Base-by-base conservation (phyloP, 2,113 vertebrate genomes). In the Butorides virescens region DNA sequence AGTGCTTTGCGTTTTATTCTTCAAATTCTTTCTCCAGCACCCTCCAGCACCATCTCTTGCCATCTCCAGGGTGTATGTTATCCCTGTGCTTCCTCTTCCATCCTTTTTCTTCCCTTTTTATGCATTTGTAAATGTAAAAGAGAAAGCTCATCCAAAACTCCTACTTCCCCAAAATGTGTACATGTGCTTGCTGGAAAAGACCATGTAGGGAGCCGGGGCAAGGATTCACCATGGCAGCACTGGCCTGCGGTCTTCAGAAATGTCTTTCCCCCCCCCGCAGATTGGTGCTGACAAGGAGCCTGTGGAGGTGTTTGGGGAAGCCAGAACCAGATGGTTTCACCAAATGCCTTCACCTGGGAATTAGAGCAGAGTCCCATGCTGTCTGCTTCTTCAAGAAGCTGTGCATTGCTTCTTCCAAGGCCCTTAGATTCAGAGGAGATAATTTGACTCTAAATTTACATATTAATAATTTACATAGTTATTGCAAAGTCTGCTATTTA, bases 391-490 rank as follows among this genome's bases (percentile, higher is more conserved):
- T 58, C 42, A 79, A 88, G 88, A 77, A 77, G 46, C 71, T 74
- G n/a, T 78, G 55, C 37, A 13, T 59, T 0, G 0, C 59, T 83
- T 70, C 86, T 93, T 83, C 82, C 71, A 50, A 83, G 74, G 79
- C 93, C 66, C 67, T 88, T 83, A 95, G 96, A 97, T 94, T 90
- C 88, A 80, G 78, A 93, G 37, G 59, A 94, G 85, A 96, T 96
- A 94, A 96, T 95, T 88, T 95, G 63, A 66, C 90, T 96, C 82
- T 73, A 63, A 90, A 96, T 97, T 97, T 97, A 63, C 96, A 93
- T 97, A 80, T 96, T 96, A 97, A 96, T 95, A 95, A 97, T 97
- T 96, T 96, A 96, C 95, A 96, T 93, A 90, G 95, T 95, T 96
- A 96, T 95, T 97, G 88, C 93, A 94, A 93, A 95, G 71, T 50